Percentiles rank a stretch among this genome's conserved stretches.
Conservation (phyloP, 2,797 vertebrate genomes). For the Cyclopterus lumpus region DNA sequence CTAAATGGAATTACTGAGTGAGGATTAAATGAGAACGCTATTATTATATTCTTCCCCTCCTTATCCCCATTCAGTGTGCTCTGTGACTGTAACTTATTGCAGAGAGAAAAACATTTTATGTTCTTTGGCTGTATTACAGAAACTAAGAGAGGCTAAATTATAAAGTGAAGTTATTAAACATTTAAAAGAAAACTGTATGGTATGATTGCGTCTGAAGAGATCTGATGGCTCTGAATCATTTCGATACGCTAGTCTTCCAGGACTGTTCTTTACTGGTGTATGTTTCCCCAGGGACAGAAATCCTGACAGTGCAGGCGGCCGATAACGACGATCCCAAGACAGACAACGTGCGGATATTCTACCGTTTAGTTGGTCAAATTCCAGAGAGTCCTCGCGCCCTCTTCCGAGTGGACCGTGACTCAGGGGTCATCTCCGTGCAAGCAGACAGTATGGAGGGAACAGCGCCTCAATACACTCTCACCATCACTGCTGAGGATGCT, state of each 20-base stretch:
- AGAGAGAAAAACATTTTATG: not conserved
- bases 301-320: slow-evolving; percentile 84
- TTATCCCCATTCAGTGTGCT: not conserved
- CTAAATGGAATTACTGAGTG: slow-evolving; percentile 61
- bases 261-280: not conserved
- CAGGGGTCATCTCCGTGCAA: slow-evolving; percentile 82
- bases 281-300: slow-evolving; percentile 82
- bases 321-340: slow-evolving; percentile 88
- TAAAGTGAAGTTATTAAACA: not conserved
- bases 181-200: not conserved
- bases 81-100: slow-evolving; percentile 7
- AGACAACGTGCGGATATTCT: slow-evolving; percentile 85
- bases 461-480: slow-evolving; percentile 83
- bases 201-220: not conserved
- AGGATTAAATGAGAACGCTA: slow-evolving; percentile 55
- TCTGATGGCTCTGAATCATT: not conserved
- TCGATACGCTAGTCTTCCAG: not conserved
- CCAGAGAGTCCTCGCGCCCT: slow-evolving; percentile 84
- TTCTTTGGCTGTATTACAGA: not conserved
- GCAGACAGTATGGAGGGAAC: slow-evolving; percentile 82
- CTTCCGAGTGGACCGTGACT: slow-evolving; percentile 84
- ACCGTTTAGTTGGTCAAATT: slow-evolving; percentile 83
- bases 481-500: slow-evolving; percentile 85
- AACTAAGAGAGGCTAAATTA: not conserved
- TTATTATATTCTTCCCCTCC: slow-evolving; percentile 29